Percentiles rank a stretch among this genome's conserved stretches.
Conservation (phyloP, 2,113 vertebrate species). For the Menidia beryllina region DNA sequence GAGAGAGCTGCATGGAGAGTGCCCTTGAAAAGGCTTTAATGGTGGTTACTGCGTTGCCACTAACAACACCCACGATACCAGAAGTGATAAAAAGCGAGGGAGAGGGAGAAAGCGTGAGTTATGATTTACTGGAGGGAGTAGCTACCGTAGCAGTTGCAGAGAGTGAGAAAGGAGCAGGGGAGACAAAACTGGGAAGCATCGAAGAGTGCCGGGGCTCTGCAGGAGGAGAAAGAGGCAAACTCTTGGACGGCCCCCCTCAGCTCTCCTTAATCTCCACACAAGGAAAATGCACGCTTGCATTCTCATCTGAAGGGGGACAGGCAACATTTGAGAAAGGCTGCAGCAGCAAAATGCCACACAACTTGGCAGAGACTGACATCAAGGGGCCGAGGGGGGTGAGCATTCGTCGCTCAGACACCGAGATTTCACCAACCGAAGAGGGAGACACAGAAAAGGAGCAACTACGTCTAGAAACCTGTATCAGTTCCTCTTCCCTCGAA, state of each 20-base stretch:
- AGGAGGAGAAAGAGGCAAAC: slow-evolving; percentile 44
- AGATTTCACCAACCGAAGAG: slow-evolving; percentile 56
- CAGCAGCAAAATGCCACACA: slow-evolving; percentile 76
- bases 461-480: slow-evolving; percentile 48
- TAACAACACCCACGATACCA: slow-evolving; percentile 82
- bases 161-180: slow-evolving; percentile 47
- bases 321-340: slow-evolving; percentile 59
- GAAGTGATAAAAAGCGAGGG: slow-evolving; percentile 79
- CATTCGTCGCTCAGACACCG: slow-evolving; percentile 43
- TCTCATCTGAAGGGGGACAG: slow-evolving; percentile 56
- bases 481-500: slow-evolving; percentile 58
- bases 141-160: slow-evolving; percentile 53
- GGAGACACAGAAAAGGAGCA: slow-evolving; percentile 64
- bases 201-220: slow-evolving; percentile 49
- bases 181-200: slow-evolving; percentile 26
- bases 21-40: slow-evolving; percentile 76
- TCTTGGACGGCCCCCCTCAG: slow-evolving; percentile 45
- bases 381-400: slow-evolving; percentile 55
- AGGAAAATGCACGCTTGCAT: slow-evolving; percentile 67
- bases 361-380: slow-evolving; percentile 61
- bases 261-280: slow-evolving; percentile 61
- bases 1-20: slow-evolving; percentile 67
- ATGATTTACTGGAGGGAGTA: slow-evolving; percentile 62
- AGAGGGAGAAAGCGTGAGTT: slow-evolving; percentile 73
- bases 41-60: slow-evolving; percentile 75